Evolutionary conservation across 2,888 invertebrate species (phyloP).

Genomic region (Melanostoma mellinum): DNA sequence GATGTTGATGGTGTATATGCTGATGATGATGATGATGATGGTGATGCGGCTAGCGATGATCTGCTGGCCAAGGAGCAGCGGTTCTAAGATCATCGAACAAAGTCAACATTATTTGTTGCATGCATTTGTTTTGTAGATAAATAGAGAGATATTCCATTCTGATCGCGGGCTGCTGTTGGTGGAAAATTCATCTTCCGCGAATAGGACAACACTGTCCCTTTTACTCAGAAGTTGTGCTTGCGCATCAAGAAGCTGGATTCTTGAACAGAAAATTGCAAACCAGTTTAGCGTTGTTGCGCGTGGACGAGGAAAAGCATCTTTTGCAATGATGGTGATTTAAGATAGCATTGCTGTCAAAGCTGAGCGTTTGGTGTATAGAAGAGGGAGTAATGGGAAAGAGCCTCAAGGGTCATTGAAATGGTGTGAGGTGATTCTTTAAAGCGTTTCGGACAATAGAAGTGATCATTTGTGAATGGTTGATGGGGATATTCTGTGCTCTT

Average conservation of each 20-base stretch:
- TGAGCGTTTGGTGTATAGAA: not conserved
- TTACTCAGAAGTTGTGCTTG: conserved; percentile 39
- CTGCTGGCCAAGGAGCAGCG: conserved; percentile 38
- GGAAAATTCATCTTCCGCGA: conserved; percentile 48
- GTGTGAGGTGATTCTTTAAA: conserved; percentile 43
- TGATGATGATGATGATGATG: conserved; percentile 40
- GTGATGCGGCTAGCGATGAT: conserved; percentile 35
- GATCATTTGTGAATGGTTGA: conserved; percentile 19
- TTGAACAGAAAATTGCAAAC: conserved; percentile 31
- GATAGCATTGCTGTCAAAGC: conserved; percentile 41
- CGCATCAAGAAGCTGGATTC: not conserved
- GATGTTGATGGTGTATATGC: conserved; percentile 46
- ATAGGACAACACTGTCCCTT: conserved; percentile 60
- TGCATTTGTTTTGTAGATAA: conserved; percentile 69
- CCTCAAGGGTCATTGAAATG: conserved; percentile 53
- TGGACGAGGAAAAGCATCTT: conserved; percentile 20
- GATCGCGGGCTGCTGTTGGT: not conserved
- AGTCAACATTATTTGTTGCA: conserved; percentile 70
- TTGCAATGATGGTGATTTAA: conserved; percentile 19
- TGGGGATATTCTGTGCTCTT: conserved; percentile 30
- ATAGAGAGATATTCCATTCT: conserved; percentile 53
- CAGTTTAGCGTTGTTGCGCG: conserved; percentile 31
- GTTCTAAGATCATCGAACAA: conserved; percentile 60
- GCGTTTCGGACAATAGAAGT: conserved; percentile 23
- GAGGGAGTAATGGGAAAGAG: not conserved